A percentile compares a stretch with the other conserved stretches of the same genome.
phyloP scores from a whole-genome alignment of 2,888 invertebrate species.

The Troides helena region DNA sequence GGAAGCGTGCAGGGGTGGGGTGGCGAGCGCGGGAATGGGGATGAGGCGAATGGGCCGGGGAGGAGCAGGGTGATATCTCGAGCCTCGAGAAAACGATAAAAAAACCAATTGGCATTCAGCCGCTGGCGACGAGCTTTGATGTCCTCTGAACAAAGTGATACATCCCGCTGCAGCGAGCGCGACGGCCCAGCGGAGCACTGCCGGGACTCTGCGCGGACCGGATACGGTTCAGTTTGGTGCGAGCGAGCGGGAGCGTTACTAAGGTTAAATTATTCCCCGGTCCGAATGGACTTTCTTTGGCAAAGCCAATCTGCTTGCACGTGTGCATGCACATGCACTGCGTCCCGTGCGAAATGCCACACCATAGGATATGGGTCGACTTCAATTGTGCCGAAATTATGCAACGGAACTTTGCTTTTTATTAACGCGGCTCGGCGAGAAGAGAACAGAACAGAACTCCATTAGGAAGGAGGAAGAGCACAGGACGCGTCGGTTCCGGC shows the following conservation, averaged over 20 bases:
- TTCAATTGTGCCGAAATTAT: too few relatives aligned
- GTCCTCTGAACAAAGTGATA: conserved; percentile 37
- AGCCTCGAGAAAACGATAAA: conserved; percentile 64
- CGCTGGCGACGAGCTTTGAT: conserved; percentile 58
- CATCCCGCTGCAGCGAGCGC: conserved; percentile 25
- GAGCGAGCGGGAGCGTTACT: background rate
- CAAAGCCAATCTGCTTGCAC: background rate
- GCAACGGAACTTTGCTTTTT: too few relatives aligned
- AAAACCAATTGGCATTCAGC: conserved; percentile 67
- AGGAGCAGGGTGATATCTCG: conserved; percentile 39
- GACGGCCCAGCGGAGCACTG: conserved; percentile 23
- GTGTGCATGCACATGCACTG: too few relatives aligned
- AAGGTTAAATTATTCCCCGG: conserved; percentile 14
- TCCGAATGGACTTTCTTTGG: conserved; percentile 13
- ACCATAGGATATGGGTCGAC: too few relatives aligned
- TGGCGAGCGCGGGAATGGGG: conserved; percentile 12
- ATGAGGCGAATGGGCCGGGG: conserved; percentile 4
- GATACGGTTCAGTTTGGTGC: background rate
- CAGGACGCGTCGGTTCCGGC: too few relatives aligned
- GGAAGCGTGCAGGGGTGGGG: conserved; percentile 9
- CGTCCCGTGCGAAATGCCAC: too few relatives aligned
- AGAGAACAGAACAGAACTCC: too few relatives aligned
- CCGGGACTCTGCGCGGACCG: background rate
- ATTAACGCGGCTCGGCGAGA: too few relatives aligned
- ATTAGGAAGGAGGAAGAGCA: too few relatives aligned